These are phyloP conservation scores for Sycophila texana DNA, from an alignment of 2,888 invertebrate genomes.

Conservation along the genomic window DNA sequence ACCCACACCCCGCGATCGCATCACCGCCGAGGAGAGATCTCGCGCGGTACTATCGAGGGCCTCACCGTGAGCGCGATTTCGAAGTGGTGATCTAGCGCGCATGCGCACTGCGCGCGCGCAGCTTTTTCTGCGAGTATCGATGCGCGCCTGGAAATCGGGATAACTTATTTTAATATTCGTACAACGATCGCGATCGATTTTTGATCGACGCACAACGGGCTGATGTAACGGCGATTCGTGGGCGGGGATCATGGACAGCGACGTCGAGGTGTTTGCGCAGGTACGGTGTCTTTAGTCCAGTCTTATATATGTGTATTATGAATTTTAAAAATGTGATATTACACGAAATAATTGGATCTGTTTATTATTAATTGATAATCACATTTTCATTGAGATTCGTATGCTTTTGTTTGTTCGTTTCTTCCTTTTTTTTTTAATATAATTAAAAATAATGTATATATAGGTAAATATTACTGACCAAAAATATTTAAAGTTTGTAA, in stretches of 20 bases:
- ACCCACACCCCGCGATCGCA: no score
- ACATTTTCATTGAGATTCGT: no score
- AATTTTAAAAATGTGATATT: no score
- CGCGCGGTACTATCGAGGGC: not conserved
- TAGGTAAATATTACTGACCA: no score
- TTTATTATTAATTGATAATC: no score
- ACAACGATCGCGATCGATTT: not conserved
- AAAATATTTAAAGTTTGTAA: no score
- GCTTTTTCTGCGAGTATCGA: not conserved
- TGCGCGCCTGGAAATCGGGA: not conserved
- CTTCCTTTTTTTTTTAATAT: no score
- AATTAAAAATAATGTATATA: no score
- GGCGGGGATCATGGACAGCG: not conserved
- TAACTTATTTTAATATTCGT: constrained; percentile 24
- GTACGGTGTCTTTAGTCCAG: not conserved
- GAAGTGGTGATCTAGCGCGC: constrained; percentile 23
- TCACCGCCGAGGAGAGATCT: no score
- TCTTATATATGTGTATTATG: no score
- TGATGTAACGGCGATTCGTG: not conserved
- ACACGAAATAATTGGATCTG: no score
- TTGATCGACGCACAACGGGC: not conserved
- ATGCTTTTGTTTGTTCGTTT: no score
- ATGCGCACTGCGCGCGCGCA: constrained; percentile 7
- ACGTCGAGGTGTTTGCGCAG: not conserved
- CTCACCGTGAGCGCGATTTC: not conserved